Evolutionary conservation across 1,140 invertebrate genomes (phyloP).

Genomic region (Danaus plexippus): DNA sequence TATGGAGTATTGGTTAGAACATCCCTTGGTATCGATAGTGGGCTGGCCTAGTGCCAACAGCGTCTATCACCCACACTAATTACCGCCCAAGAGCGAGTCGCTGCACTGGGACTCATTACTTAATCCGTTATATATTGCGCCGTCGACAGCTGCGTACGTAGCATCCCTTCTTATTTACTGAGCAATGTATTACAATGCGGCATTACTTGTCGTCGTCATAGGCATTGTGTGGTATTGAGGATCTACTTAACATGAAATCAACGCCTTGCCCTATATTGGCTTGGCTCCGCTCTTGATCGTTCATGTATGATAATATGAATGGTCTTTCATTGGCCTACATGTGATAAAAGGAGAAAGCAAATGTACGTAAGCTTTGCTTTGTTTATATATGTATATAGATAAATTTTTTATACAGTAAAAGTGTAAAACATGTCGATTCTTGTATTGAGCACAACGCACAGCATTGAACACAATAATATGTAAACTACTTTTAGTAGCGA

Average conservation of each 20-base stretch:
- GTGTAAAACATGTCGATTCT: neutral
- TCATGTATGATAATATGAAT: neutral
- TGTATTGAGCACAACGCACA: too few relatives aligned
- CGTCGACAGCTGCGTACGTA: conserved; percentile 18
- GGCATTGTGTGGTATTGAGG: conserved; percentile 7
- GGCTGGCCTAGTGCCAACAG: conserved; percentile 27
- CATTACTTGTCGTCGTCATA: conserved; percentile 6
- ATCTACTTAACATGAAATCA: conserved; percentile 16
- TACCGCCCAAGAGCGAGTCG: conserved; percentile 22
- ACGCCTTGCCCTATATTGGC: conserved; percentile 7
- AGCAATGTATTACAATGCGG: conserved; percentile 24
- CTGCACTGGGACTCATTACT: conserved; percentile 22
- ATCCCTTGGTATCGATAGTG: conserved; percentile 24
- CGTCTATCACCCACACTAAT: conserved; percentile 25
- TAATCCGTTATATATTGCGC: conserved; percentile 26
- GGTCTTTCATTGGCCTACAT: too few relatives aligned
- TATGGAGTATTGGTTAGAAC: conserved; percentile 28
- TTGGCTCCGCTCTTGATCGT: conserved; percentile 8
- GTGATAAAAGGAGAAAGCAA: too few relatives aligned
- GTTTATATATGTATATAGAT: neutral
- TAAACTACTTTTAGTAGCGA: too few relatives aligned
- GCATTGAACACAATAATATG: too few relatives aligned
- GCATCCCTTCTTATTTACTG: conserved; percentile 10
- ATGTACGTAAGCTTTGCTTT: too few relatives aligned
- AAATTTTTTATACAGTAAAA: neutral